These are phyloP conservation scores for Pangasius mekongensis DNA, from an alignment of 2,797 vertebrate species.

Conservation along the genomic window DNA sequence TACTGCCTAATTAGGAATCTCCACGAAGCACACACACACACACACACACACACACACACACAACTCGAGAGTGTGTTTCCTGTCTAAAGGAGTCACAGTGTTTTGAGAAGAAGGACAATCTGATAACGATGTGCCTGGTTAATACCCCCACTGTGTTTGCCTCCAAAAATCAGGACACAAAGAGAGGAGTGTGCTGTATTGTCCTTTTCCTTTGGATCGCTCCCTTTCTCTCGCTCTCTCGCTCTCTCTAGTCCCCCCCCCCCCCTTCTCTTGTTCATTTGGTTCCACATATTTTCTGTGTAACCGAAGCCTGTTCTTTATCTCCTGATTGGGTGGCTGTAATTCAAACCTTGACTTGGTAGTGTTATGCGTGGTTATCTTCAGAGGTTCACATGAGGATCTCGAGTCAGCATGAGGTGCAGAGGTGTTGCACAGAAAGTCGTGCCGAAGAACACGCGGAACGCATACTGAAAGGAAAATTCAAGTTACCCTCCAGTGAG, in stretches of 20 bases:
- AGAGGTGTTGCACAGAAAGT: not conserved
- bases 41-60: not conserved
- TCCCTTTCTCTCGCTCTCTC: not conserved
- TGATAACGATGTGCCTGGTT: conserved; percentile 7
- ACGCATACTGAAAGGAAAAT: not conserved
- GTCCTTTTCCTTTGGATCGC: conserved; percentile 32
- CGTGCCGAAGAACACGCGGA: not conserved
- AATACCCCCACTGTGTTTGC: not conserved
- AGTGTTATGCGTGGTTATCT: not conserved
- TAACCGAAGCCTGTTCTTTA: conserved; percentile 43
- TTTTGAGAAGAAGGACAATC: not conserved
- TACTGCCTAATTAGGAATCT: not conserved
- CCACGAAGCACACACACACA: not conserved
- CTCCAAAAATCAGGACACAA: conserved; percentile 28
- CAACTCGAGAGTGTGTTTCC: not conserved
- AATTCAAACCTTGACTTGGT: conserved; percentile 52
- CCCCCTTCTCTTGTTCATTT: conserved; percentile 48
- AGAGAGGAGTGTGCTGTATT: conserved; percentile 39
- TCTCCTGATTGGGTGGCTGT: conserved; percentile 45
- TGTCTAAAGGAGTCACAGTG: not conserved
- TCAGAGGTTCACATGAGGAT: not conserved
- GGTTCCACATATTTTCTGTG: conserved; percentile 56
- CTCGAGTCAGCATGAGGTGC: not conserved
- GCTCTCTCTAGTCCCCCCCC: not conserved
- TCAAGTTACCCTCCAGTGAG: too few relatives aligned